These are phyloP conservation scores for Acanthacorydalis orientalis DNA, from an alignment of 2,888 invertebrate species.

Conservation along the genomic window DNA sequence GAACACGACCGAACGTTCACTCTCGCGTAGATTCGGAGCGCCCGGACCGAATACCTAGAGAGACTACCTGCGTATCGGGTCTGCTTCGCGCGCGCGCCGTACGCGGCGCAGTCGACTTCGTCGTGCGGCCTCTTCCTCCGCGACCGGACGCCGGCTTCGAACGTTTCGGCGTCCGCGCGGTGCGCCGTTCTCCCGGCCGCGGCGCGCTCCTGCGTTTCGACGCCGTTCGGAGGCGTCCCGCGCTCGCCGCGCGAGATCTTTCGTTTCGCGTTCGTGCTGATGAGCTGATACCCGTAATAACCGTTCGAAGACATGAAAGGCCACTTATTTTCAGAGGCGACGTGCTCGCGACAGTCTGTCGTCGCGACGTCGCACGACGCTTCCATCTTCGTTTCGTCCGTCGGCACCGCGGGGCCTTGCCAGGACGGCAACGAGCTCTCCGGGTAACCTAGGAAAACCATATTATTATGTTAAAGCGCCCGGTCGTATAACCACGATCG, in stretches of 20 bases:
- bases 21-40: neutral
- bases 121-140: neutral
- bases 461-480: too few species aligned
- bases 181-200: neutral
- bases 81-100: neutral
- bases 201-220: conserved; percentile 2
- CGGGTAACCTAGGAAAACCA: too few species aligned
- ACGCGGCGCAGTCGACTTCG: neutral
- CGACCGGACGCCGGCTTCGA: neutral
- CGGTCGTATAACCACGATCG: too few species aligned
- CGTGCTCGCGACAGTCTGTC: neutral
- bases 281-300: conserved; percentile 17
- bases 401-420: too few species aligned
- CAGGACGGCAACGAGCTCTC: too few species aligned
- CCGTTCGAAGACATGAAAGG: conserved; percentile 12
- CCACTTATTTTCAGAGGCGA: too few species aligned
- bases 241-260: conserved; percentile 2
- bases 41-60: too few species aligned
- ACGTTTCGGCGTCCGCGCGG: neutral
- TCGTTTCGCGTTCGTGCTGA: neutral
- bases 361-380: neutral
- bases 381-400: neutral
- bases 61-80: too few species aligned
- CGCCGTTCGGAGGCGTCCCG: conserved; percentile 3
- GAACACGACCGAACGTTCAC: neutral